Conservation (phyloP, 2,113 vertebrate genomes). For the Eurypyga helias region DNA sequence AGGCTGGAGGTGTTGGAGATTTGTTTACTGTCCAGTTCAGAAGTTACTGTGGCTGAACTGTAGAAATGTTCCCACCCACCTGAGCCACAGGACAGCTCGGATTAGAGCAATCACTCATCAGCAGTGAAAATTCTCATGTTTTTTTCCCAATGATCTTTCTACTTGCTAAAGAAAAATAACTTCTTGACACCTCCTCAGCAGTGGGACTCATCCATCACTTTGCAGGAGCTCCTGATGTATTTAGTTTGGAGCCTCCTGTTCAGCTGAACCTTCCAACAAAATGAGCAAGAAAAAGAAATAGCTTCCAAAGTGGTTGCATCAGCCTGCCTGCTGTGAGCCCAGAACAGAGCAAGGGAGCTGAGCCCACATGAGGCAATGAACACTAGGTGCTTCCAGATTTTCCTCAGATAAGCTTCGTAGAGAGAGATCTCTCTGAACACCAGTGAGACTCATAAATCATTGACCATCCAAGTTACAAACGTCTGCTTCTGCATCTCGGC, state of each 20-base stretch:
- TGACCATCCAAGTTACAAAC: neutral
- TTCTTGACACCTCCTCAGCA: neutral
- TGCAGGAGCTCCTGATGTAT: neutral
- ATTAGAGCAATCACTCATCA: neutral
- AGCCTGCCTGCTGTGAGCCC: slow-evolving; percentile 6
- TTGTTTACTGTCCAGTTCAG: neutral
- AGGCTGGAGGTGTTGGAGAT: neutral
- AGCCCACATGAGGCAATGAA: neutral
- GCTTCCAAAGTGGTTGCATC: neutral
- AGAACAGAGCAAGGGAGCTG: slow-evolving; percentile 1
- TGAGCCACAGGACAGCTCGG: neutral
- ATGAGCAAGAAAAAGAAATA: slow-evolving; percentile 8
- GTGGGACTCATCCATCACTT: neutral
- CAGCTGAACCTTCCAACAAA: slow-evolving; percentile 28
- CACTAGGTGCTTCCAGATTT: neutral
- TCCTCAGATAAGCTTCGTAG: neutral
- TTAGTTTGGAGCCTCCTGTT: neutral
- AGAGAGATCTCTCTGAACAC: neutral
- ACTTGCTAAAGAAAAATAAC: neutral
- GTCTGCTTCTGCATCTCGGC: neutral
- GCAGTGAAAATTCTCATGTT: neutral
- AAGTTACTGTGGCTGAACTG: neutral
- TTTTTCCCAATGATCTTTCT: slow-evolving; percentile 19
- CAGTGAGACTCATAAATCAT: neutral
- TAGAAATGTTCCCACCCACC: neutral